Evolutionary conservation across 2,797 vertebrate species (phyloP), one percentile per base, ranked within the genome.

Genomic region (Cossypha caffra): DNA sequence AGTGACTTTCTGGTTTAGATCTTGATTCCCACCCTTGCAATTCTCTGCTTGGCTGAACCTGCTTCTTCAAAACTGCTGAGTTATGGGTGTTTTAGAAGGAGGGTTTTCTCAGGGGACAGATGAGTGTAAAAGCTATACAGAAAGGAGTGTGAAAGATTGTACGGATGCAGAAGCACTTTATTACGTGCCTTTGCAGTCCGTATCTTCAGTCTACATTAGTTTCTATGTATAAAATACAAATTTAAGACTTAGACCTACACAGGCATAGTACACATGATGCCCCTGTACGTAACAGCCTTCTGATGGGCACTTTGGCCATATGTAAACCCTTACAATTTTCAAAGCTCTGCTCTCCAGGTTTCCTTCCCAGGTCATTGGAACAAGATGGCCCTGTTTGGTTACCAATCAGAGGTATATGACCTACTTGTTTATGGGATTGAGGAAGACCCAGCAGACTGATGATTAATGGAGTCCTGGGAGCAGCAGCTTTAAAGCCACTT

Each of bases 201-300:
- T 29, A 26, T 69, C 48, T 62, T 76, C 25, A 8, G 33, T 43
- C 19, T 13, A 38, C 11, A 1, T 45, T 35, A 51, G 38, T 64
- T 92, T 19, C 25, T 42, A 28, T n/a, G 4, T 15, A 24, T 11
- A 66, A 83, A 82, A 64, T 33, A 76, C 11, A 66, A 71, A 63
- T 73, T 33, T 37, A 80, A 55, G 64, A 48, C n/a, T 45, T 57
- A 31, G 73, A 42, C 31, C 6, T 54, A 10, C 31, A 58, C 37
- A 58, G 66, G 76, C 38, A 61, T 10, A 71, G 35, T 18, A 9
- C 0, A 3, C 62, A 12, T 10, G 37, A 58, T 57, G 21, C 28
- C 13, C 1, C 1, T 43, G 14, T 51, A 35, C 0, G 0, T 38
- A 64, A 54, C 24, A 35, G 31, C 43, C 33, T 73, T 90, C 55